Percentiles rank a stretch among this genome's conserved stretches.
These are phyloP conservation scores for Gryllus bimaculatus DNA, from an alignment of 1,140 invertebrate genomes.

Conservation along the genomic window DNA sequence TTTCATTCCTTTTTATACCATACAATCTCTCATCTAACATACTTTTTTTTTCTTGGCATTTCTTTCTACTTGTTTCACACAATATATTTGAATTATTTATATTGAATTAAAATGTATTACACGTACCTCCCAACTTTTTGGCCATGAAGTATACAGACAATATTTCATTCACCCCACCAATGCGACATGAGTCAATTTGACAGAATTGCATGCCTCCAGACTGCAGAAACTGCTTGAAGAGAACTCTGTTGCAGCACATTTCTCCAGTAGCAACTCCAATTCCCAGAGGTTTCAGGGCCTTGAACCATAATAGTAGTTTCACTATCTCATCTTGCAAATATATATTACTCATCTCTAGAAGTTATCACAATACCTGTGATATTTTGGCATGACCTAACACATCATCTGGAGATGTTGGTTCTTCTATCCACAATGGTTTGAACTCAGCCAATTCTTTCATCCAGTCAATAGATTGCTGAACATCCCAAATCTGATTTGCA, in stretches of 20 bases:
- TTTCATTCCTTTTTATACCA: too few species aligned
- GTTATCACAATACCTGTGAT: slow-evolving; percentile 38
- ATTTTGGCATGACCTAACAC: slow-evolving; percentile 73
- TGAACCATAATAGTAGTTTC: background rate
- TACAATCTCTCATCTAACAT: too few species aligned
- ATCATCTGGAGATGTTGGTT: slow-evolving; percentile 88
- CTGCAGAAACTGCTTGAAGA: slow-evolving; percentile 87
- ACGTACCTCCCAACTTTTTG: slow-evolving; percentile 53
- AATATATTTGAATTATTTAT: too few species aligned
- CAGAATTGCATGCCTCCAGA: slow-evolving; percentile 71
- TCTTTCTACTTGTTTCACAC: too few species aligned
- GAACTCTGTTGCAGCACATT: slow-evolving; percentile 81
- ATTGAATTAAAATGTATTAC: too few species aligned
- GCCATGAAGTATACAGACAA: slow-evolving; percentile 84
- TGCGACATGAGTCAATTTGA: slow-evolving; percentile 80
- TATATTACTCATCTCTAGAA: background rate
- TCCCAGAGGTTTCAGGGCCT: slow-evolving; percentile 50
- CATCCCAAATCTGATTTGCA: slow-evolving; percentile 87
- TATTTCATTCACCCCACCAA: slow-evolving; percentile 84
- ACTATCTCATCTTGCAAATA: background rate
- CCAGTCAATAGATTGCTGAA: slow-evolving; percentile 74
- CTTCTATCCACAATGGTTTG: slow-evolving; percentile 82
- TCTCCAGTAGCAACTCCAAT: slow-evolving; percentile 86
- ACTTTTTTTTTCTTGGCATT: too few species aligned
- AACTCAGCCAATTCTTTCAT: slow-evolving; percentile 65